Evolutionary conservation across 2,113 vertebrate species (phyloP).

Genomic region (Tretioscincus oriximinensis): DNA sequence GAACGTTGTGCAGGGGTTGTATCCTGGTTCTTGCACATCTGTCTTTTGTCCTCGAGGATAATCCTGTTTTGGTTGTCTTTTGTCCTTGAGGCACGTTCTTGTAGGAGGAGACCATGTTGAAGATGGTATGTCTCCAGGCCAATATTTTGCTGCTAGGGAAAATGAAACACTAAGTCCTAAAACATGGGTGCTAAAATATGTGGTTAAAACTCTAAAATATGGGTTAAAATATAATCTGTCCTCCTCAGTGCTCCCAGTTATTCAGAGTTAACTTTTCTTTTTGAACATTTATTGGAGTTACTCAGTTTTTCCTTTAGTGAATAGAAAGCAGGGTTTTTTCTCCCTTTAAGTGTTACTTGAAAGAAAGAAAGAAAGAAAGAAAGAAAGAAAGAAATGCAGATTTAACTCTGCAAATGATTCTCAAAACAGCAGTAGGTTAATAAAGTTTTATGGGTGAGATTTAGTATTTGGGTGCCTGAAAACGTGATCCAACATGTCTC

Average conservation of each 20-base stretch:
- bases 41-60: too few species aligned
- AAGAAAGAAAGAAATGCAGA: not conserved
- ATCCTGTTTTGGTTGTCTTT: too few species aligned
- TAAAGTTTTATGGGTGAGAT: not conserved
- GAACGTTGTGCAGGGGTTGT: too few species aligned
- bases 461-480: conserved; percentile 37
- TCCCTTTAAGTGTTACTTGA: not conserved
- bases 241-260: not conserved
- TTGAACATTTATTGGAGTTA: not conserved
- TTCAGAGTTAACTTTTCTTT: not conserved
- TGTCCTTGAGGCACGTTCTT: too few species aligned
- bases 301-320: not conserved
- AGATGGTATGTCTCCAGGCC: too few species aligned
- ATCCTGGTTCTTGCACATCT: too few species aligned
- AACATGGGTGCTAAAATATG: too few species aligned
- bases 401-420: not conserved
- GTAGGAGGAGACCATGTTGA: too few species aligned
- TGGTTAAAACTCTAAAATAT: too few species aligned
- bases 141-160: too few species aligned
- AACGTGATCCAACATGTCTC: conserved; percentile 66
- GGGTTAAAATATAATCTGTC: too few species aligned
- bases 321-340: not conserved
- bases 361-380: not conserved
- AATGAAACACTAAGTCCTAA: too few species aligned
- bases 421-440: not conserved